phyloP scores from a whole-genome alignment of 2,113 vertebrate species.

The Balaeniceps rex region DNA sequence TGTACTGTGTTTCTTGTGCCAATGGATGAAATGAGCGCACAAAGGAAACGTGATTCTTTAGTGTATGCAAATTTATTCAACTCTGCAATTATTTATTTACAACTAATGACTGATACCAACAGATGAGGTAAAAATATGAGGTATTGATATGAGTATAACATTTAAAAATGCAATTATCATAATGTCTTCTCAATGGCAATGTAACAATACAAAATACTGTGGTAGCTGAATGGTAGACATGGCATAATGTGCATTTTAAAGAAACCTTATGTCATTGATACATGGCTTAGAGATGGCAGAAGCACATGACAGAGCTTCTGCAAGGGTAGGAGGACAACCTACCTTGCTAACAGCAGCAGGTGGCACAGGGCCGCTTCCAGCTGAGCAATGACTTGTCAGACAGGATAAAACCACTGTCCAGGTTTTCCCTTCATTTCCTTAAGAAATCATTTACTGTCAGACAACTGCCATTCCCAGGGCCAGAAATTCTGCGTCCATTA shows the following conservation, averaged over 20 bases:
- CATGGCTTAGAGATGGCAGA: constrained; percentile 8
- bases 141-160: constrained; percentile 77
- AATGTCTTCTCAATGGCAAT: constrained; percentile 66
- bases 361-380: background rate
- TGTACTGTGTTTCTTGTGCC: background rate
- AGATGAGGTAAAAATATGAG: constrained; percentile 82
- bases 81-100: constrained; percentile 75
- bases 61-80: constrained; percentile 73
- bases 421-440: background rate
- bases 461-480: background rate
- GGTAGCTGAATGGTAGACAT: constrained; percentile 37
- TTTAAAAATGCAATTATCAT: constrained; percentile 69
- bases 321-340: background rate
- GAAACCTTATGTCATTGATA: background rate
- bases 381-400: background rate
- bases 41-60: background rate
- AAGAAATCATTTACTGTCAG: background rate
- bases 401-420: background rate
- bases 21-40: background rate
- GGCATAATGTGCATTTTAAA: constrained; percentile 28
- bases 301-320: background rate
- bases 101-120: constrained; percentile 72
- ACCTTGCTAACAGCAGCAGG: background rate
- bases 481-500: background rate
- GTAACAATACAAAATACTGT: constrained; percentile 71